Base-by-base conservation (phyloP, 2,888 invertebrate genomes). In the Drosophila mimica region DNA sequence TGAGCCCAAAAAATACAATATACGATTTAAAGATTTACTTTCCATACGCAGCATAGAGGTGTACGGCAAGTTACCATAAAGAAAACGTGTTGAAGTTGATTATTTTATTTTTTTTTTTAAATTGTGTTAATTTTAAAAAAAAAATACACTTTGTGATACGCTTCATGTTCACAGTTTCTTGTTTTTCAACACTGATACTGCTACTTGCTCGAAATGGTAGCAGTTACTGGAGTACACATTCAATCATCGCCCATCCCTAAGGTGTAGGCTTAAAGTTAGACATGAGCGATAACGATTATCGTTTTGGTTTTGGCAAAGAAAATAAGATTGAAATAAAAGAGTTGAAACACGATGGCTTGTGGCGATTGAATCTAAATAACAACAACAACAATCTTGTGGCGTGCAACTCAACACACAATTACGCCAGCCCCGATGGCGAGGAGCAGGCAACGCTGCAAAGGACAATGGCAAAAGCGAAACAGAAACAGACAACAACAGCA, bases 311-410 rank as follows among this genome's bases (percentile, higher is more conserved):
- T 76, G 56, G 68, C 76, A 79, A 78, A 78, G 76, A 79, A 65
- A 76, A 79, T 71, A 76, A 79, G 79, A 76, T 79, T 76, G 80
- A 87, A 84, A 70, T 83, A 80, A 83, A 83, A 76, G 72, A 86
- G 74, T 81, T 86, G 59, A 81, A 87, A 56, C 74, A 80, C 49
- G 80, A 79, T 74, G 79, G 79, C 54, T 46, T 79, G 66, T 83
- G 87, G 87, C 80, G 78, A 76, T 68, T 84, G 36, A 82, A 82
- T 63, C 66, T 87, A 13, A 87, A 74, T 74, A 87, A 86, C 62
- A 83, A 83, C 59, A 83, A 83, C 30, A 84, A 84, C 52, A 87
- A 84, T 68, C 66, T 84, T 30, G 71, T 87, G 62, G 82, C 65
- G 38, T 82, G 53, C 56, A 74, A 70, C 60, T 52, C 54, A 49